Evolutionary conservation across 37 sponge, comb jelly and placozoan genomes (phyloP).

Genomic region (Spongilla lacustris): DNA sequence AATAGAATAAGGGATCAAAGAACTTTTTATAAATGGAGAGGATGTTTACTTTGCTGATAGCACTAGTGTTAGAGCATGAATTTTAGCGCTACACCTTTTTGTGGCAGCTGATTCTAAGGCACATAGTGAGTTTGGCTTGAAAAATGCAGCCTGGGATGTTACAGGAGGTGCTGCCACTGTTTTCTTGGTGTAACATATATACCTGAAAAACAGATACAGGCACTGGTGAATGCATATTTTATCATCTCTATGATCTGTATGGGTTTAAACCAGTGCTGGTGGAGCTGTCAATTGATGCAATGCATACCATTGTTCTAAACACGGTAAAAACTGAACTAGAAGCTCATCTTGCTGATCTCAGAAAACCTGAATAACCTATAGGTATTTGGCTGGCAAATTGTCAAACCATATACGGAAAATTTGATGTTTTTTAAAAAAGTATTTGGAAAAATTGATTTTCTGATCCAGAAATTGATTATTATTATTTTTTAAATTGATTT

Average conservation of each 20-base stretch:
- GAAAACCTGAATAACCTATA: too few species aligned
- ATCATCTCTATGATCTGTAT: constrained; percentile 4
- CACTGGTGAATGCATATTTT: constrained; percentile 24
- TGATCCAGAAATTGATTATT: too few species aligned
- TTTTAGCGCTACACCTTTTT: not conserved
- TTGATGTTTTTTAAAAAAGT: too few species aligned
- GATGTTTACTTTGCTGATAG: too few species aligned
- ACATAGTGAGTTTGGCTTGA: constrained; percentile 2
- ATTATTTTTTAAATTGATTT: too few species aligned
- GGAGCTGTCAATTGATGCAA: constrained; percentile 15
- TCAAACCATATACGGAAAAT: too few species aligned
- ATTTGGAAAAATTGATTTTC: too few species aligned
- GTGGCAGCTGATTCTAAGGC: not conserved
- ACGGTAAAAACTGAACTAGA: constrained; percentile 13
- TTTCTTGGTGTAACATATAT: not conserved
- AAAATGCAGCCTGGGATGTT: not conserved
- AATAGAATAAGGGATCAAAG: too few species aligned
- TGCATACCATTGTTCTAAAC: constrained; percentile 21
- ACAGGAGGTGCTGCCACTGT: not conserved
- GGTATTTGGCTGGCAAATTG: too few species aligned
- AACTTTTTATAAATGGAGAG: too few species aligned
- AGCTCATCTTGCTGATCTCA: too few species aligned
- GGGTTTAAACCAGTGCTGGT: constrained; percentile 17
- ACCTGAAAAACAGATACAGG: not conserved
- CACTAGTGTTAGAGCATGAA: too few species aligned